Conservation (phyloP, 2,797 vertebrate genomes). For the Catharus ustulatus region DNA sequence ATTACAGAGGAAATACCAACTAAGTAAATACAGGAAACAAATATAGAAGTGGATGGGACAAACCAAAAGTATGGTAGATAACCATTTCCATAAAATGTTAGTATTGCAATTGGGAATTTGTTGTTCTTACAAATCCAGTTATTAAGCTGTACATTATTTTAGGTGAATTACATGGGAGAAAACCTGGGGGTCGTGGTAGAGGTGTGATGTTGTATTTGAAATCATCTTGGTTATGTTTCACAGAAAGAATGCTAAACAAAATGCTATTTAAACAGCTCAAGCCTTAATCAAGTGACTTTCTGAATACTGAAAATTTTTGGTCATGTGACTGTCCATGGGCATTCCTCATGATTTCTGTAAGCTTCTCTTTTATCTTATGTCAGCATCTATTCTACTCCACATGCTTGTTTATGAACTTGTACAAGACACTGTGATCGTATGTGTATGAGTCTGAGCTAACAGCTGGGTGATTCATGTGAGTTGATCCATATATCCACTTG, state of each 20-base stretch:
- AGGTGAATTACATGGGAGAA: background rate
- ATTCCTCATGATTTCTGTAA: constrained; percentile 14
- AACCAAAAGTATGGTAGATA: background rate
- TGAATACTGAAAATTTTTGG: background rate
- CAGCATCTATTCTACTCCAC: background rate
- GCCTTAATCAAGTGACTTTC: constrained; percentile 9
- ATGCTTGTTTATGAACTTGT: background rate
- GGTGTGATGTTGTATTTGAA: background rate
- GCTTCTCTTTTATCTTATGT: background rate
- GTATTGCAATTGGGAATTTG: background rate
- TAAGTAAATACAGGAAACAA: background rate
- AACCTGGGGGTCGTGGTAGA: accelerated
- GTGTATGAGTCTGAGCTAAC: background rate
- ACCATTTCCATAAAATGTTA: background rate
- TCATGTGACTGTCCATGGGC: background rate
- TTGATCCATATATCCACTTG: background rate
- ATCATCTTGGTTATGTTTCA: background rate
- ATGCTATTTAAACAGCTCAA: background rate
- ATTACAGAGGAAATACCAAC: background rate
- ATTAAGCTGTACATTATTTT: background rate
- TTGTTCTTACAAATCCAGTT: background rate
- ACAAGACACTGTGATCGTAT: background rate
- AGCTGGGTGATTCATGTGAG: background rate
- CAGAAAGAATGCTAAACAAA: background rate
- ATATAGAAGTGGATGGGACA: background rate